Conservation (phyloP, 2,888 invertebrate genomes). For the Gastracanthus pulcherrimus region DNA sequence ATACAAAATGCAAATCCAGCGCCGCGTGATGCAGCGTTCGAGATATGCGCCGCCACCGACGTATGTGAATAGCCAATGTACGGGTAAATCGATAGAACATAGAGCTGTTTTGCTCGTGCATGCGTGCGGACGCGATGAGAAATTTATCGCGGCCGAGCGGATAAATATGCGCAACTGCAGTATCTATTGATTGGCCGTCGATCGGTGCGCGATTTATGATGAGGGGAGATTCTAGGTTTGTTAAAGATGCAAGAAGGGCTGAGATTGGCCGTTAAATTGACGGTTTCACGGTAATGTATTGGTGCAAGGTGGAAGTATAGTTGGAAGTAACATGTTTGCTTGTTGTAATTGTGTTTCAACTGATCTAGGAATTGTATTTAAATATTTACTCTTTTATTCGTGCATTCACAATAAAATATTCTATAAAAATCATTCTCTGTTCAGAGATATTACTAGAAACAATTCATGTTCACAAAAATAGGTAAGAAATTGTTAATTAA, state of each 20-base stretch:
- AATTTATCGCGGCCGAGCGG: constrained; percentile 25
- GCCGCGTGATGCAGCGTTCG: neutral
- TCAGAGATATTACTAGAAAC: too few species aligned
- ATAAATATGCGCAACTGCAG: neutral
- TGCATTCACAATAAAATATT: too few species aligned
- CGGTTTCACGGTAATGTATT: neutral
- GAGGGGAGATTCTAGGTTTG: neutral
- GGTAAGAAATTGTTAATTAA: too few species aligned
- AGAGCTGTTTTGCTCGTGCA: neutral
- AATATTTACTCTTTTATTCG: too few species aligned
- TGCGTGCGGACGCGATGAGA: neutral
- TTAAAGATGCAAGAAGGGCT: neutral
- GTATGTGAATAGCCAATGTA: neutral
- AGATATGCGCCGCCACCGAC: neutral
- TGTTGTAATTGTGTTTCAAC: neutral
- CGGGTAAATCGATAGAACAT: constrained; percentile 23
- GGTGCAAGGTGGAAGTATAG: too few species aligned
- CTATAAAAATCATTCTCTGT: too few species aligned
- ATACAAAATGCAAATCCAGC: constrained; percentile 22
- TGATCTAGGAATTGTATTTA: too few species aligned
- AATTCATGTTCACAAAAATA: too few species aligned
- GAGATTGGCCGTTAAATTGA: neutral
- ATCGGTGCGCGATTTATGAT: neutral
- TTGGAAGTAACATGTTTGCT: neutral
- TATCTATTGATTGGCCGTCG: constrained; percentile 12